These are phyloP conservation scores for Empis stercorea DNA, from an alignment of 2,888 invertebrate species.

Conservation along the genomic window DNA sequence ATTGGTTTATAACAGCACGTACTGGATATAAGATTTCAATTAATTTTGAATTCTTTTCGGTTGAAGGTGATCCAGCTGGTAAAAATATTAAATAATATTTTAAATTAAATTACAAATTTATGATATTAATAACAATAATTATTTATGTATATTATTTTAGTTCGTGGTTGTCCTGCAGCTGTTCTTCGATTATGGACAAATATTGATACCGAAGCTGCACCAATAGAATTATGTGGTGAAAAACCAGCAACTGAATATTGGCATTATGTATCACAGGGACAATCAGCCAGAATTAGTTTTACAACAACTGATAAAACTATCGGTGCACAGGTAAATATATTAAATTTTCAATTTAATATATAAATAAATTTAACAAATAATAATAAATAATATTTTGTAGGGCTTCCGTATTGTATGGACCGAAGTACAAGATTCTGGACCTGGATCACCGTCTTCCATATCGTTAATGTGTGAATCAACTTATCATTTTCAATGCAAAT, in stretches of 20 bases:
- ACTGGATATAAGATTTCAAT: conserved; percentile 79
- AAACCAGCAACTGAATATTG: conserved; percentile 60
- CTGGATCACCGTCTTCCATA: conserved; percentile 34
- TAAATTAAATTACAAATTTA: not conserved
- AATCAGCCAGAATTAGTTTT: conserved; percentile 83
- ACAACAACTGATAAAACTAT: conserved; percentile 90
- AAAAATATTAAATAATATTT: conserved; percentile 23
- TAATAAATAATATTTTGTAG: conserved; percentile 24
- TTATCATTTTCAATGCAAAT: conserved; percentile 61
- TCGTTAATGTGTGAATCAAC: conserved; percentile 39
- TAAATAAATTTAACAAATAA: not conserved
- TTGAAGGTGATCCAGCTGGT: conserved; percentile 87
- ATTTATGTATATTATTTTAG: conserved; percentile 36
- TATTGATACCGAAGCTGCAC: conserved; percentile 58
- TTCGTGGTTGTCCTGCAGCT: conserved; percentile 82
- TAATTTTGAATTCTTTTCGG: conserved; percentile 80
- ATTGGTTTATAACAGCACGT: conserved; percentile 88
- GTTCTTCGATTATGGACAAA: conserved; percentile 76
- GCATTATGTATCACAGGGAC: conserved; percentile 76
- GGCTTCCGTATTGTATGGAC: conserved; percentile 94
- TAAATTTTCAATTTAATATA: too few species aligned
- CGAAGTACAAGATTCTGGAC: conserved; percentile 60
- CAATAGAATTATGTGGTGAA: conserved; percentile 82
- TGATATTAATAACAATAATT: not conserved
- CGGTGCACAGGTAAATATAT: conserved; percentile 49